A percentile compares a stretch with the other conserved stretches of the same genome.
These are phyloP conservation scores for Epizoanthus ramosus DNA, from an alignment of 92 coral and sea anemone genomes.

Conservation along the genomic window DNA sequence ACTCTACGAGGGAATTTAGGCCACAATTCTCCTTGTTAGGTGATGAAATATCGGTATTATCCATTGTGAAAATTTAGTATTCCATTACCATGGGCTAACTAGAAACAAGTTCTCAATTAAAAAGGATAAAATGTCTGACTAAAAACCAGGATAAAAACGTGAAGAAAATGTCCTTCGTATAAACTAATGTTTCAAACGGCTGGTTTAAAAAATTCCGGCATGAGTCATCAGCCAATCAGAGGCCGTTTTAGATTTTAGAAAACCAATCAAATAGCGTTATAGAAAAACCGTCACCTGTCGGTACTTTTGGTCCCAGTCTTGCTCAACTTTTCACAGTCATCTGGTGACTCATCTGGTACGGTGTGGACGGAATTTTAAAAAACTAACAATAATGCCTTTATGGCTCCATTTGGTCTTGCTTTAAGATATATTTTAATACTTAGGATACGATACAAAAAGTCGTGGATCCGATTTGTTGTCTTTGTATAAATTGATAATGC, in stretches of 20 bases:
- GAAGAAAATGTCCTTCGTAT: not conserved
- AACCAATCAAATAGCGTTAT: slow-evolving; percentile 18
- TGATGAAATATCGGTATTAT: slow-evolving; percentile 19
- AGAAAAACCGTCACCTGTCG: not conserved
- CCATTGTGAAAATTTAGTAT: not conserved
- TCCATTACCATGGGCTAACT: not conserved
- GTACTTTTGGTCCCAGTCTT: not conserved
- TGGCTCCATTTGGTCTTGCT: too few species aligned
- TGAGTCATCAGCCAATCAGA: slow-evolving; percentile 26
- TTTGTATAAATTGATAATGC: too few species aligned
- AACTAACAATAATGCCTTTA: too few species aligned
- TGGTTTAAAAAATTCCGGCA: slow-evolving; percentile 41
- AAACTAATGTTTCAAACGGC: slow-evolving; percentile 28
- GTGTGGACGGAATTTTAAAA: too few species aligned
- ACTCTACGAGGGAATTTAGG: not conserved
- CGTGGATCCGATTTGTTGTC: too few species aligned
- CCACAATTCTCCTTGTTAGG: slow-evolving; percentile 38
- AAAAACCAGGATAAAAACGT: not conserved
- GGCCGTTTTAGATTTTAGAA: not conserved
- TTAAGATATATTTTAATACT: too few species aligned
- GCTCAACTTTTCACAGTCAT: too few species aligned
- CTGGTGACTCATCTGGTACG: too few species aligned
- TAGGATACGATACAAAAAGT: too few species aligned
- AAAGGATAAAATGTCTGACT: not conserved
- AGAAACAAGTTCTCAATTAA: not conserved